Base-by-base conservation (phyloP, 2,113 vertebrate genomes). In the Leptosomus discolor region DNA sequence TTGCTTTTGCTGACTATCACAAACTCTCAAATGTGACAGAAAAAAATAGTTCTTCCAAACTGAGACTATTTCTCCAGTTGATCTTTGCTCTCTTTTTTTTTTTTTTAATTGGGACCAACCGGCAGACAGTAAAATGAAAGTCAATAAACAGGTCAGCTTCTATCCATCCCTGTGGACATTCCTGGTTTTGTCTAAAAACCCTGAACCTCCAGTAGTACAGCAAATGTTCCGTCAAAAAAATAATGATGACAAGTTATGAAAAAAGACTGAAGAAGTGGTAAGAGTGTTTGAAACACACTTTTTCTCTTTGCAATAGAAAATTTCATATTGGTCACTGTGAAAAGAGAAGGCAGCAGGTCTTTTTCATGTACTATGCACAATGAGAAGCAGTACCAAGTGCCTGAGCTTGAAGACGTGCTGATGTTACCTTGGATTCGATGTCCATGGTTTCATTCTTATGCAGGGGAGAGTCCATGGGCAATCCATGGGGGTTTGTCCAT, bases 91-190 rank as follows among this genome's bases (percentile, higher is more conserved):
- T 43, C 2, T 60, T 14, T 23, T 9, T 58, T 76, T 71, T 84
- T 64, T 70, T 78, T 91, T 84, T 58, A 90, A 88, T 83, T 90
- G 74, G 36, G n/a, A 60, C 19, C 37, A 65, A 58, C 8, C 15
- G 80, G 45, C 29, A 93, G 70, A 93, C 61, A 70, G 83, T 83
- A 85, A 95, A 90, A 76, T 63, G 22, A 43, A 91, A 85, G 69
- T 64, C 85, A 94, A 85, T 92, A 88, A 96, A 78, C 53, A 84
- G 73, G 79, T 87, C 89, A 78, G 32, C 69, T 94, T 45, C 73
- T 43, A 17, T 48, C 34, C 64, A 76, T 34, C 53, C 53, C 30
- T 69, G 39, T 14, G 60, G 76, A 75, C 79, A 69, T 91, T 89
- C 24, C 24, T 56, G 20, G 8, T 36, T 84, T 88, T 70, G 43